These are phyloP conservation scores for Acleris cristana DNA, from an alignment of 2,888 invertebrate genomes.

Conservation along the genomic window DNA sequence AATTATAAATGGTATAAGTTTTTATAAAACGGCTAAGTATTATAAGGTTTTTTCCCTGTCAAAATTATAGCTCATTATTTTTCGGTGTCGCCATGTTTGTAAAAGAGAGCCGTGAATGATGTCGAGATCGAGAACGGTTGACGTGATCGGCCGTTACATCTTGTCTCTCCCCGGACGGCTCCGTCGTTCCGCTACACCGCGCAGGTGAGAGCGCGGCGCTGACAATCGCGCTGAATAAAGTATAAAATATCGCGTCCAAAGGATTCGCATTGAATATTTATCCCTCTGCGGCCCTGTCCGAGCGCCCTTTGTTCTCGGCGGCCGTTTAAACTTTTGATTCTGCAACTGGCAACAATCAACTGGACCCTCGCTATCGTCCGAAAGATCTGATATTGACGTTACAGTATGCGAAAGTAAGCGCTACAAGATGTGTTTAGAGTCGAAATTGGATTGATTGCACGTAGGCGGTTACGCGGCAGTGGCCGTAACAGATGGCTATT, in stretches of 20 bases:
- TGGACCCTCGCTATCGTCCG: slow-evolving; percentile 75
- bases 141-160: slow-evolving; percentile 46
- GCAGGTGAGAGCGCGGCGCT: slow-evolving; percentile 71
- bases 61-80: slow-evolving; percentile 7
- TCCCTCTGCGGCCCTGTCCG: slow-evolving; percentile 75
- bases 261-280: slow-evolving; percentile 84
- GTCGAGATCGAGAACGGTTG: slow-evolving; percentile 25
- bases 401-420: slow-evolving; percentile 45
- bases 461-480: slow-evolving; percentile 54
- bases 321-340: slow-evolving; percentile 84
- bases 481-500: slow-evolving; percentile 67
- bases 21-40: slow-evolving; percentile 8
- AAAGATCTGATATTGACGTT: slow-evolving; percentile 51
- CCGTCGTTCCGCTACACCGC: slow-evolving; percentile 63
- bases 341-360: slow-evolving; percentile 82
- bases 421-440: slow-evolving; percentile 43
- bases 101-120: slow-evolving; percentile 7
- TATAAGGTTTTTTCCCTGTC: slow-evolving; percentile 4
- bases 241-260: slow-evolving; percentile 82
- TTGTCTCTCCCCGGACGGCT: slow-evolving; percentile 46
- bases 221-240: slow-evolving; percentile 72
- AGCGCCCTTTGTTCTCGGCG: slow-evolving; percentile 79
- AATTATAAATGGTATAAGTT: slow-evolving; percentile 6
- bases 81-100: slow-evolving; percentile 1
- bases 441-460: slow-evolving; percentile 34